A percentile compares a stretch with the other conserved stretches of the same genome.
These are phyloP conservation scores for Dufourea novaeangliae DNA, from an alignment of 1,140 invertebrate species.

Conservation along the genomic window DNA sequence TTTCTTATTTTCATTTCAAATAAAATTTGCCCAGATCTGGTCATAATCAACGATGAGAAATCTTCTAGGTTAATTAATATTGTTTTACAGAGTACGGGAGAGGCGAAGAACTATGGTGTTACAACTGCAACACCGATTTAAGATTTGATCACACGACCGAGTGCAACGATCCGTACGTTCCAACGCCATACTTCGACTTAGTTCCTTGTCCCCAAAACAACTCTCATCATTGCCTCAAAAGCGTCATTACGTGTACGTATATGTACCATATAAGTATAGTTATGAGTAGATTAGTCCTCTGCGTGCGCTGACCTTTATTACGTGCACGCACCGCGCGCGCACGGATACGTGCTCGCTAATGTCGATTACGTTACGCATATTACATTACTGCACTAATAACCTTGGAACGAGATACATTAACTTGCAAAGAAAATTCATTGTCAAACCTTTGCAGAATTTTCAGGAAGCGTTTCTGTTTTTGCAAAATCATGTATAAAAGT, in stretches of 20 bases:
- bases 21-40: no score
- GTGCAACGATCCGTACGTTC: constrained; percentile 75
- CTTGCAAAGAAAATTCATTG: no score
- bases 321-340: background rate
- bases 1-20: no score
- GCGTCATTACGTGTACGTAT: constrained; percentile 71
- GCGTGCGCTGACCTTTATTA: background rate
- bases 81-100: constrained; percentile 32
- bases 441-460: no score
- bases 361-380: background rate
- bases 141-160: constrained; percentile 58
- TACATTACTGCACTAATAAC: no score
- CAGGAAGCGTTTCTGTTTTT: no score
- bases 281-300: background rate
- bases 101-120: constrained; percentile 68
- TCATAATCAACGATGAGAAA: background rate
- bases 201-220: constrained; percentile 67
- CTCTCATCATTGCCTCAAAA: constrained; percentile 71
- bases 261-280: background rate
- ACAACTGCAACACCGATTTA: constrained; percentile 72
- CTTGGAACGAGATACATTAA: no score
- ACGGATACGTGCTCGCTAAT: background rate
- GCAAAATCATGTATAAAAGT: no score
- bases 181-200: constrained; percentile 56
- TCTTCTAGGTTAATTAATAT: background rate